Conservation (phyloP, 2,888 invertebrate genomes). For the Cyclophora punctaria region DNA sequence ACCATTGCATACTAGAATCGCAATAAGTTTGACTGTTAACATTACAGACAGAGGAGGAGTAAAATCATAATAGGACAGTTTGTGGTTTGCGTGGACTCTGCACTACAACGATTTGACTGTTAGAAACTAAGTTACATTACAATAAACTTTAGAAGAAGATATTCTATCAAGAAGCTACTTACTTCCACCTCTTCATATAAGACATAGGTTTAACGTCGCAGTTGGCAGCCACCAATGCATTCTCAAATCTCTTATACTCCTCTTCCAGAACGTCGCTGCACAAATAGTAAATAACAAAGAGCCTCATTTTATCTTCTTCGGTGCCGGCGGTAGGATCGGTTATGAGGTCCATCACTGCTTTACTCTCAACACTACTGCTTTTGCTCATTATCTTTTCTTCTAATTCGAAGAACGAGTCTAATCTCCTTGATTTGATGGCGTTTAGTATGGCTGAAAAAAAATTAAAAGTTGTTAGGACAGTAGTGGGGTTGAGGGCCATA, state of each 20-base stretch:
- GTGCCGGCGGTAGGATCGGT: slow-evolving; percentile 90
- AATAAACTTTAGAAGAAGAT: too few relatives aligned
- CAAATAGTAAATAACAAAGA: slow-evolving; percentile 94
- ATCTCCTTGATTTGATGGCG: slow-evolving; percentile 88
- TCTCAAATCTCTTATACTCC: slow-evolving; percentile 89
- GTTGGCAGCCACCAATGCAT: slow-evolving; percentile 84
- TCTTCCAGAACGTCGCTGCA: slow-evolving; percentile 87
- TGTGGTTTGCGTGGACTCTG: not conserved
- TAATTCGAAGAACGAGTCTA: slow-evolving; percentile 97
- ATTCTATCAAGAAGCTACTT: slow-evolving; percentile 34
- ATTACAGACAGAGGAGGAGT: too few relatives aligned
- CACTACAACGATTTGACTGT: too few relatives aligned
- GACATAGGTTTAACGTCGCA: slow-evolving; percentile 89
- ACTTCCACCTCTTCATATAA: slow-evolving; percentile 96
- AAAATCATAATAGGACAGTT: not conserved
- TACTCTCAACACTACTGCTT: slow-evolving; percentile 81
- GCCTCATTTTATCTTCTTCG: slow-evolving; percentile 92
- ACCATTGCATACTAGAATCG: too few relatives aligned
- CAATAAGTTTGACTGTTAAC: too few relatives aligned
- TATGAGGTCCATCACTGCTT: slow-evolving; percentile 90
- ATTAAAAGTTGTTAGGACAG: not conserved
- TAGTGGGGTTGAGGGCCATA: too few relatives aligned
- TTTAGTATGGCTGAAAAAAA: slow-evolving; percentile 80
- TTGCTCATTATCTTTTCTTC: slow-evolving; percentile 98
- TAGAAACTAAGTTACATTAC: too few relatives aligned